These are phyloP conservation scores for Bhutanitis thaidina DNA, from an alignment of 2,888 invertebrate species.

Conservation along the genomic window DNA sequence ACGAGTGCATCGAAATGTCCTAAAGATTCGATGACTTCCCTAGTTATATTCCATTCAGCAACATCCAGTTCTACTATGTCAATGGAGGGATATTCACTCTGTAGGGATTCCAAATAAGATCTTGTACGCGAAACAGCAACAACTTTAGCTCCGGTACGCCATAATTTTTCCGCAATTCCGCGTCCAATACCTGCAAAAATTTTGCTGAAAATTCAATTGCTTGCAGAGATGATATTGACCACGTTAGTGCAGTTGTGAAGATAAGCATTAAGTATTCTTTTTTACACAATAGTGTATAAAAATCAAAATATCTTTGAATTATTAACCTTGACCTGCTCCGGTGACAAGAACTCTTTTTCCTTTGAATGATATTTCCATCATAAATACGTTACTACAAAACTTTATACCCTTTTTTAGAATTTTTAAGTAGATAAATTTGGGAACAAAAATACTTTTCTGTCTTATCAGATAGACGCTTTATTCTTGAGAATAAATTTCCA, in stretches of 20 bases:
- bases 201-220: background rate
- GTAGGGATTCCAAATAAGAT: slow-evolving; percentile 77
- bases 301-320: background rate
- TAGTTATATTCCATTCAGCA: slow-evolving; percentile 83
- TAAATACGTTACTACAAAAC: background rate
- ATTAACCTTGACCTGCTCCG: slow-evolving; percentile 89
- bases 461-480: slow-evolving; percentile 1
- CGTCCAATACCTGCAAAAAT: slow-evolving; percentile 80
- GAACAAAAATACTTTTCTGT: background rate
- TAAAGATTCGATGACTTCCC: slow-evolving; percentile 61
- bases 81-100: slow-evolving; percentile 71
- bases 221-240: too few relatives aligned
- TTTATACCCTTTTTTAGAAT: too few relatives aligned
- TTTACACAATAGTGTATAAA: too few relatives aligned
- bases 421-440: background rate
- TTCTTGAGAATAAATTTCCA: background rate
- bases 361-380: slow-evolving; percentile 75
- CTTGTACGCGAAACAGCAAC: slow-evolving; percentile 83
- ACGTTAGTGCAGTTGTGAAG: too few relatives aligned
- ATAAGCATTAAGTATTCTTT: too few relatives aligned
- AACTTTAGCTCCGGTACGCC: slow-evolving; percentile 81
- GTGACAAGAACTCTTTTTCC: slow-evolving; percentile 90
- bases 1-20: slow-evolving; percentile 85
- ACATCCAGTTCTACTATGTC: slow-evolving; percentile 82
- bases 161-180: slow-evolving; percentile 81